Evolutionary conservation across 2,113 vertebrate genomes (phyloP).

Genomic region (Empidonax alnorum): DNA sequence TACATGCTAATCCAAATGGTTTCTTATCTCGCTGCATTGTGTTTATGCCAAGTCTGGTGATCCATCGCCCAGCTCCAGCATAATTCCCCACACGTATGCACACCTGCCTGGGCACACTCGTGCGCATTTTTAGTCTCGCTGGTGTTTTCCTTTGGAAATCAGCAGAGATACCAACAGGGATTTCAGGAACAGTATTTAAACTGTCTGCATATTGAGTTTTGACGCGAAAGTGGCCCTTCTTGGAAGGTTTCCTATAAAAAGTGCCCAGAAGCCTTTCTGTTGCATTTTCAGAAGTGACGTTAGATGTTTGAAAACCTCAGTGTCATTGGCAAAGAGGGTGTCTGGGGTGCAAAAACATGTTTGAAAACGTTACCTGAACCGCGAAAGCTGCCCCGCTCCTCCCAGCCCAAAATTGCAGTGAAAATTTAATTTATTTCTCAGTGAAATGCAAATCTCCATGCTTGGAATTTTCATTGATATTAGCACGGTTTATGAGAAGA

Average conservation of each 20-base stretch:
- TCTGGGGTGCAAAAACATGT: not conserved
- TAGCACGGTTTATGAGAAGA: not conserved
- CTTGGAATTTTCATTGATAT: conserved; percentile 47
- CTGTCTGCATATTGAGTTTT: not conserved
- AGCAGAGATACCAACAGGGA: not conserved
- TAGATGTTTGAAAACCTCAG: not conserved
- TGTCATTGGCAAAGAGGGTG: not conserved
- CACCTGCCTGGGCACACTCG: conserved; percentile 31
- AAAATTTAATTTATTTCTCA: conserved; percentile 59
- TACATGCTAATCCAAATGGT: conserved; percentile 37
- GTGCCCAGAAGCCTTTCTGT: not conserved
- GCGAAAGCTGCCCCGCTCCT: not conserved
- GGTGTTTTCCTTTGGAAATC: not conserved
- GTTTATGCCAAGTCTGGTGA: conserved; percentile 33
- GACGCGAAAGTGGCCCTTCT: not conserved
- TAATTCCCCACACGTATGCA: conserved; percentile 3
- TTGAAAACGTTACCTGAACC: not conserved
- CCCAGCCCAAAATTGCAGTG: conserved; percentile 22
- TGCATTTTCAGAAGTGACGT: not conserved
- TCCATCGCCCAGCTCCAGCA: not conserved
- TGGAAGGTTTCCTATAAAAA: not conserved
- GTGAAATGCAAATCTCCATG: conserved; percentile 49
- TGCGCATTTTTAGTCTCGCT: not conserved
- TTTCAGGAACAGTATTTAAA: not conserved
- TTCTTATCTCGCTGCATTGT: conserved; percentile 37